Percentiles rank a stretch among this genome's conserved stretches.
phyloP scores from a whole-genome alignment of 2,888 invertebrate genomes.

The Drosophila kambysellisi region DNA sequence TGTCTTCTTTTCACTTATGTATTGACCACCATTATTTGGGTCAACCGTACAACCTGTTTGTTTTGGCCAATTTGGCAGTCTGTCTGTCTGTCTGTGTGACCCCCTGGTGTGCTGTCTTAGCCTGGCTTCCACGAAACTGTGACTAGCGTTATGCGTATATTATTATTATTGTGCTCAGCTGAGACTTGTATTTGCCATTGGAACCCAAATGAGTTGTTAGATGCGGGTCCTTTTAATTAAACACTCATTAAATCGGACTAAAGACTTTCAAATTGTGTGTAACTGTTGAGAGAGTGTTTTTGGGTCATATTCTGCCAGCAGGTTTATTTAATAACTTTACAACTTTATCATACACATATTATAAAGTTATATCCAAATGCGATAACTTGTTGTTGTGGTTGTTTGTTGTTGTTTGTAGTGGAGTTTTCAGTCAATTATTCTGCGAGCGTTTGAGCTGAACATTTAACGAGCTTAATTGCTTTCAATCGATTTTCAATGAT shows the following conservation, averaged over 20 bases:
- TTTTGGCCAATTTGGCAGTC: constrained; percentile 13
- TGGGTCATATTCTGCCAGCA: neutral
- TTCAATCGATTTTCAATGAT: constrained; percentile 39
- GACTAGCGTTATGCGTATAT: neutral
- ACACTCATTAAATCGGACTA: neutral
- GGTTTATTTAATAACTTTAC: neutral
- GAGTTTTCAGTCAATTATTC: neutral
- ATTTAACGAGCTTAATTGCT: constrained; percentile 19
- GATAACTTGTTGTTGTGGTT: neutral
- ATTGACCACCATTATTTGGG: constrained; percentile 30
- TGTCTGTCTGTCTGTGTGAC: neutral
- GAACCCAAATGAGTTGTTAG: neutral
- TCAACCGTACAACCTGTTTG: constrained; percentile 29
- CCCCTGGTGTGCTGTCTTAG: neutral
- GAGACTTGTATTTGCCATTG: neutral
- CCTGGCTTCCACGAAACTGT: neutral
- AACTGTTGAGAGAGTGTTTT: neutral
- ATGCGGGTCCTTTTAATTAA: neutral
- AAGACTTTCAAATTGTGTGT: neutral
- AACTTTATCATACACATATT: neutral
- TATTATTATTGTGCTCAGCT: neutral
- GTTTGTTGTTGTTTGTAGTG: neutral
- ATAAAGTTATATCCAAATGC: neutral
- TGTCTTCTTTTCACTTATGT: constrained; percentile 2
- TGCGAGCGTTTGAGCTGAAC: neutral